phyloP scores from a whole-genome alignment of 64 coral and sea anemone genomes.

The Cladopsammia gracilis region DNA sequence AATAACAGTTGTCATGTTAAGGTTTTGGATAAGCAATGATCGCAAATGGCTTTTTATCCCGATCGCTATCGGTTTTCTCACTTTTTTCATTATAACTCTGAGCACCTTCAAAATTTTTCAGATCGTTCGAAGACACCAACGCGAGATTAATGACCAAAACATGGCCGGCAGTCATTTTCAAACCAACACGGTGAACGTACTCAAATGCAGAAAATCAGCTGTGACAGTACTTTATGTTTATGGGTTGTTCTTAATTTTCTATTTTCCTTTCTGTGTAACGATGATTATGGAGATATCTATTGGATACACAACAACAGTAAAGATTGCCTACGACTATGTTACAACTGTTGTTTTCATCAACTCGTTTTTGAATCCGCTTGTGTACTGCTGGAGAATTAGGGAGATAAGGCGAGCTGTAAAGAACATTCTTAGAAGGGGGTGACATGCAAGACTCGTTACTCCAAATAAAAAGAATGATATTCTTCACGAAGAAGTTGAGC shows the following conservation, averaged over 20 bases:
- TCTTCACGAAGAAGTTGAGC: too few relatives aligned
- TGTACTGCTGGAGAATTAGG: conserved; percentile 1
- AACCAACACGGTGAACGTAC: not conserved
- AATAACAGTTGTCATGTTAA: not conserved
- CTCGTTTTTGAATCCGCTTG: not conserved
- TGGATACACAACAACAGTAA: not conserved
- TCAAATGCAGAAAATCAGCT: not conserved
- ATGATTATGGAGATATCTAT: not conserved
- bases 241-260: not conserved
- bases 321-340: not conserved
- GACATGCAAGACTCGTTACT: too few relatives aligned
- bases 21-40: not conserved
- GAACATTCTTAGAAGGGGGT: not conserved
- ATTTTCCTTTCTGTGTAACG: not conserved
- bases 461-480: too few relatives aligned
- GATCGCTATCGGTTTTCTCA: not conserved
- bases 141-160: not conserved
- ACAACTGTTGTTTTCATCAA: not conserved
- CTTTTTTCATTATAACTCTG: conserved; percentile 12
- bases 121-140: not conserved
- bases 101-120: conserved; percentile 49
- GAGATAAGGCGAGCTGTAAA: not conserved
- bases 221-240: not conserved
- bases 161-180: not conserved
- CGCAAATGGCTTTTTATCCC: too few relatives aligned